phyloP scores from a whole-genome alignment of 2,888 invertebrate species.

The Dicroscelio sp. region DNA sequence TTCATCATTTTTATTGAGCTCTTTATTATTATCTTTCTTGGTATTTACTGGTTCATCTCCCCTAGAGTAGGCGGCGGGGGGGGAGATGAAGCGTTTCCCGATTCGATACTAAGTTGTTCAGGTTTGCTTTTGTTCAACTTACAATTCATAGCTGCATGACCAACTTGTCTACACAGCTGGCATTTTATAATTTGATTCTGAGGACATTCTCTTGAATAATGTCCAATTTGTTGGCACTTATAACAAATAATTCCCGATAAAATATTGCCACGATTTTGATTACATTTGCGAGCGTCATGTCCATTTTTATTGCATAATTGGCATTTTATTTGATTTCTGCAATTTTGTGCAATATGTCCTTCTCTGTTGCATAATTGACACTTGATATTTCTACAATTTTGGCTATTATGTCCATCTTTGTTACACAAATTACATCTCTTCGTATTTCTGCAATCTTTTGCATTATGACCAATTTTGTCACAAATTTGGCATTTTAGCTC shows the following conservation, averaged over 20 bases:
- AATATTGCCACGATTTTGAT: too few relatives aligned
- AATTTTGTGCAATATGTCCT: neutral
- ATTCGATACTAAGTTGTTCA: neutral
- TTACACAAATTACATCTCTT: neutral
- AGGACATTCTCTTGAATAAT: too few relatives aligned
- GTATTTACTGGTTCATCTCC: neutral
- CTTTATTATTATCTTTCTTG: neutral
- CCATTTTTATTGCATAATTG: too few relatives aligned
- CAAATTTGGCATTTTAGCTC: slow-evolving; percentile 13
- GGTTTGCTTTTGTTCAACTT: neutral
- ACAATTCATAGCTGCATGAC: neutral
- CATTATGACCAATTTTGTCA: neutral
- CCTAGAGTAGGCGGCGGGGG: too few relatives aligned
- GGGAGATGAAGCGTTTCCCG: too few relatives aligned
- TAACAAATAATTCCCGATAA: too few relatives aligned
- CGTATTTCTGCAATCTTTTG: neutral
- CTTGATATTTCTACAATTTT: neutral
- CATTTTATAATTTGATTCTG: neutral
- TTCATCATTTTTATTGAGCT: neutral
- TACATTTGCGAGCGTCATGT: too few relatives aligned
- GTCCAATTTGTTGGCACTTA: too few relatives aligned
- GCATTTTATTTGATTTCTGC: neutral
- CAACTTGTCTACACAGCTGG: neutral
- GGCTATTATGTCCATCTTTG: neutral
- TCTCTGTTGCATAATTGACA: neutral